A percentile compares a stretch with the other conserved stretches of the same genome.
These are phyloP conservation scores for Margaritifera margaritifera DNA, from an alignment of 2,888 invertebrate species.

Conservation along the genomic window DNA sequence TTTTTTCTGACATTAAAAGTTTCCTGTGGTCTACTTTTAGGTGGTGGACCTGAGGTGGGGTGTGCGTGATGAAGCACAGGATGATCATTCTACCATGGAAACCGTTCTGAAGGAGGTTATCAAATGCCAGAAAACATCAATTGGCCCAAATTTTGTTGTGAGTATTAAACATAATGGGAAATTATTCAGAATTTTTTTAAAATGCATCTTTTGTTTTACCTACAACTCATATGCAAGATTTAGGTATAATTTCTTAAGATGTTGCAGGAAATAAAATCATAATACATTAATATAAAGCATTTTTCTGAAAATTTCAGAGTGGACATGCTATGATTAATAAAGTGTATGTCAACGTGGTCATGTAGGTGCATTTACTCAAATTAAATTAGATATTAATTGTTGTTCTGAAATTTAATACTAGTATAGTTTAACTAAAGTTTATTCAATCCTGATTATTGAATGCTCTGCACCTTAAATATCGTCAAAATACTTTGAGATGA, in stretches of 20 bases:
- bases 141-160: constrained; percentile 61
- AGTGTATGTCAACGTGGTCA: too few species aligned
- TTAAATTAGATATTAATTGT: too few species aligned
- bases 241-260: neutral
- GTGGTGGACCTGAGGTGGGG: constrained; percentile 65
- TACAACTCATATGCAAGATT: neutral
- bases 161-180: constrained; percentile 8
- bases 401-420: too few species aligned
- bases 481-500: too few species aligned
- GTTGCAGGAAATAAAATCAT: neutral
- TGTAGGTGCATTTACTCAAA: too few species aligned
- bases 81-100: constrained; percentile 54
- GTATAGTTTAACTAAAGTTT: too few species aligned
- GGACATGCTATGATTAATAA: too few species aligned
- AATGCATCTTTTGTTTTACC: neutral
- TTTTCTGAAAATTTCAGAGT: too few species aligned
- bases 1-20: too few species aligned
- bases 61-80: constrained; percentile 51
- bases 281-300: too few species aligned
- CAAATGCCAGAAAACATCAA: constrained; percentile 45
- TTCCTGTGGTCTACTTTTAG: constrained; percentile 34
- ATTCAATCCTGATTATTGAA: too few species aligned
- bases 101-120: constrained; percentile 48
- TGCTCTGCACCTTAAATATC: too few species aligned
- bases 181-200: neutral